Conservation (phyloP, 2,888 invertebrate genomes). For the Norana najaformis region DNA sequence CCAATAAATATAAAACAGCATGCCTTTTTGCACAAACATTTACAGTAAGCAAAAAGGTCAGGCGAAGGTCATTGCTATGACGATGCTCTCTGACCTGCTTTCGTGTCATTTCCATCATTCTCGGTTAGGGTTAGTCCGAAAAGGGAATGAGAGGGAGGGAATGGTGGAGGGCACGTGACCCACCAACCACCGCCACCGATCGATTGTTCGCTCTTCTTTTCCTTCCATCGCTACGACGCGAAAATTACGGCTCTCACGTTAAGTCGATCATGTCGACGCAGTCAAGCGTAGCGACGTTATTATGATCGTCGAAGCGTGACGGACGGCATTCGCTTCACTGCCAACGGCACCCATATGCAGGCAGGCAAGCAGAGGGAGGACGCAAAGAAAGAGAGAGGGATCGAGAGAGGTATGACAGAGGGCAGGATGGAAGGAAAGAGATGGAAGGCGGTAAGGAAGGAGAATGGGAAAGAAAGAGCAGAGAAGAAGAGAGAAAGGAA, state of each 20-base stretch:
- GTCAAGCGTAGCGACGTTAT: neutral
- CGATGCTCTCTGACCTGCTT: neutral
- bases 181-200: neutral
- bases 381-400: neutral
- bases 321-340: neutral
- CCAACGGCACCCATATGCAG: neutral
- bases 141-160: neutral
- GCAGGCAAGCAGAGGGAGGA: neutral
- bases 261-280: slow-evolving; percentile 13
- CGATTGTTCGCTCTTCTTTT: neutral
- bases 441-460: neutral
- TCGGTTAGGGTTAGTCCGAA: neutral
- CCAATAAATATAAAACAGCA: neutral
- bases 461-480: neutral
- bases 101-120: neutral
- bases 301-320: slow-evolving; percentile 1
- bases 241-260: neutral
- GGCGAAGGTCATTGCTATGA: neutral
- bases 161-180: neutral
- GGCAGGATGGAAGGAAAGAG: neutral
- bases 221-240: neutral
- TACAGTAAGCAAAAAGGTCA: neutral
- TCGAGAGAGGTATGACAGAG: neutral
- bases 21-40: neutral
- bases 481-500: too few relatives aligned